These are phyloP conservation scores for Amphibalanus amphitrite DNA, from an alignment of 1,140 invertebrate genomes.

Conservation along the genomic window DNA sequence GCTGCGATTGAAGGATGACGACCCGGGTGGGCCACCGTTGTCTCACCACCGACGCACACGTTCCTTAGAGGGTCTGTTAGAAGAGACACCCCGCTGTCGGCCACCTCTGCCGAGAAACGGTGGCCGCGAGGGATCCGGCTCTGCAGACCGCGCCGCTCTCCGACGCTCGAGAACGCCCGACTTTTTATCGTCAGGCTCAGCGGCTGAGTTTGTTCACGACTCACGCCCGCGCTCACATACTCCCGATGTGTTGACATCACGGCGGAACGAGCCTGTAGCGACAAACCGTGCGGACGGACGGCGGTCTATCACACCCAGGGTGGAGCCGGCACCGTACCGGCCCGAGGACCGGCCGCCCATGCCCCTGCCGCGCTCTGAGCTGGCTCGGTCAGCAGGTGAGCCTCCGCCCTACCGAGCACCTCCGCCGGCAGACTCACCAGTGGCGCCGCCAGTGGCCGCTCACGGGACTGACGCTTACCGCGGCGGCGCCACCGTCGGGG, in stretches of 20 bases:
- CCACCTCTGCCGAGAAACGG: slow-evolving; percentile 5
- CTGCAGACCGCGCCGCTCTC: too few relatives aligned
- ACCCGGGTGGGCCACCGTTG: background rate
- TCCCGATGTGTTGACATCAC: background rate
- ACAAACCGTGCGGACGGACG: background rate
- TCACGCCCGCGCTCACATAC: background rate
- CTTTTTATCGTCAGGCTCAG: background rate
- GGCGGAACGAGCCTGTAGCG: background rate
- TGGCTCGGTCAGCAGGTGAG: background rate
- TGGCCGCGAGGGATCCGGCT: background rate
- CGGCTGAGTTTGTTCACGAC: background rate
- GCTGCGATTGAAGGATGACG: slow-evolving; percentile 16
- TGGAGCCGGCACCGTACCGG: slow-evolving; percentile 8
- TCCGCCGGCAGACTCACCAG: background rate
- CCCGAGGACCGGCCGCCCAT: slow-evolving; percentile 6
- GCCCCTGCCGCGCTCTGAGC: slow-evolving; percentile 7
- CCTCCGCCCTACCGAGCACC: slow-evolving; percentile 4
- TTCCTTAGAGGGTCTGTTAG: slow-evolving; percentile 43
- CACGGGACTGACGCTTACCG: background rate
- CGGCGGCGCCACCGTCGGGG: slow-evolving; percentile 46
- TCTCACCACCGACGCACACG: slow-evolving; percentile 23
- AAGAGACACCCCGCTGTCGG: slow-evolving; percentile 27
- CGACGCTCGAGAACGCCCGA: background rate
- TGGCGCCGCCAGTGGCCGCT: background rate
- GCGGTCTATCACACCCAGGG: background rate